Evolutionary conservation across 2,888 invertebrate species (phyloP), one percentile per base, ranked within the genome.

Genomic region (Aporophyla lueneburgensis): DNA sequence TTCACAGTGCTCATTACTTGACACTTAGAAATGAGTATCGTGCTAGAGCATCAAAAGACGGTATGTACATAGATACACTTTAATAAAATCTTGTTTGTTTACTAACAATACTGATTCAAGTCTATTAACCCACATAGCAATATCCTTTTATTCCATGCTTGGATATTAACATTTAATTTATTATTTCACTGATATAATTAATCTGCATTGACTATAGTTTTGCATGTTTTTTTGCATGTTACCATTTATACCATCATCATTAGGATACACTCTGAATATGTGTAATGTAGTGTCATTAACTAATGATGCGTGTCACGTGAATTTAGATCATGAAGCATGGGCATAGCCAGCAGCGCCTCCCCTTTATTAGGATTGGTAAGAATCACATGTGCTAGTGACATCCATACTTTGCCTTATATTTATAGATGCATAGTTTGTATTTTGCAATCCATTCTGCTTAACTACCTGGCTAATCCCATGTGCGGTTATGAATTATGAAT

Each of bases 1-100:
- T 98, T 91, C 97, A 98, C 82, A 97, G 97, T 81, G 97, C 97
- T 7, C 98, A 98, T 92, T 97, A 97, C 89, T 94, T 97, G 68
- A 97, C 96, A 75, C 92, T 97, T 84, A 94, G 97, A 86, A 96
- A 97, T 93, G 95, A 96, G 80, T 96, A 95, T 87, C 92, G 95
- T 58, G 89, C 89, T 56, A 93, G 90, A 87, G 84, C 86, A 51
- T 86, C 85, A 33, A 90, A 89, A 77, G 92, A 93, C 92, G 95
- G 96, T 96, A 96, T 83, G 83, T 83, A 73, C 19, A 33, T 40
- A 66, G 21, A 65, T 27, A 59, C 10, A 63, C 6, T 33, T 74
- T 21, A 51, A 43, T 43, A 62, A 65, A 68, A 16, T n/a, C 27
- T 54, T 54, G 14, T 58, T 56, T 46, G 10, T 67, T 12, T 51